Evolutionary conservation across 2,113 vertebrate species (phyloP).

Genomic region (Prunella fulvescens): DNA sequence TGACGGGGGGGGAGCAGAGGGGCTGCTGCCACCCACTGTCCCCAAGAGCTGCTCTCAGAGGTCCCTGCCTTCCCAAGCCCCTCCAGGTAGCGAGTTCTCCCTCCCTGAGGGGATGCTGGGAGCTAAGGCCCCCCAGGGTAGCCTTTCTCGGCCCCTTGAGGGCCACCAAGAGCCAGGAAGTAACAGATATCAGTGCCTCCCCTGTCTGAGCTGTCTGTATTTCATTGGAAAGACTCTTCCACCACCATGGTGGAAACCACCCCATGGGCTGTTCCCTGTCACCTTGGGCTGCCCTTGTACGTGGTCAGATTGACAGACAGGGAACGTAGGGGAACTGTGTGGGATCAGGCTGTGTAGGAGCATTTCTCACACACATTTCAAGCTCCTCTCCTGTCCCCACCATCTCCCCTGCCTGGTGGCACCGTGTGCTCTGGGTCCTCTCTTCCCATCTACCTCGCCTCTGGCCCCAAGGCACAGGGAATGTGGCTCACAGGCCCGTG

Average conservation of each 20-base stretch:
- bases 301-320: not conserved
- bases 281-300: not conserved
- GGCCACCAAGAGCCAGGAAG: not conserved
- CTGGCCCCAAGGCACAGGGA: not conserved
- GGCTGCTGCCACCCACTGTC: not conserved
- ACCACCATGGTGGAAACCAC: not conserved
- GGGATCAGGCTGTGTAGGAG: not conserved
- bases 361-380: not conserved
- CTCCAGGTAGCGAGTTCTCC: not conserved
- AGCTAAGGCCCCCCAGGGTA: not conserved
- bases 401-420: not conserved
- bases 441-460: conserved; percentile 1
- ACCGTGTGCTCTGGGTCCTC: not conserved
- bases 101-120: not conserved
- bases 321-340: not conserved
- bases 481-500: not conserved
- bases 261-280: not conserved
- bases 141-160: not conserved
- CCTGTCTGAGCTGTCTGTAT: not conserved
- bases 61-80: not conserved
- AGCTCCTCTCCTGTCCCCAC: not conserved
- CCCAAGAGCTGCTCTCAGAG: not conserved
- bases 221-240: not conserved
- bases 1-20: not conserved
- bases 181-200: not conserved